These are phyloP conservation scores for Paratilapia polleni DNA, from an alignment of 2,113 vertebrate genomes.

Conservation along the genomic window DNA sequence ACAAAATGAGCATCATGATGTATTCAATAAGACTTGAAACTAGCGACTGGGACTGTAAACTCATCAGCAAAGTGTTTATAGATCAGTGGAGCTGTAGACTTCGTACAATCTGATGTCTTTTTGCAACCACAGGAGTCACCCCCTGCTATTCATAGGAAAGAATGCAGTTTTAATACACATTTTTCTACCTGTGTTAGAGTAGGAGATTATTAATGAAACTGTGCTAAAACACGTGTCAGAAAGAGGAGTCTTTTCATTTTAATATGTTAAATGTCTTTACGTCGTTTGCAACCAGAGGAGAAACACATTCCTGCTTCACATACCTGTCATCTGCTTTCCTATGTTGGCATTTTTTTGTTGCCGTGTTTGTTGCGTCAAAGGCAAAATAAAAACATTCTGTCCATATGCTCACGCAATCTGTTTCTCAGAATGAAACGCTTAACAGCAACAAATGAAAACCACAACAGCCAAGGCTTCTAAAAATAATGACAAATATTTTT, in stretches of 20 bases:
- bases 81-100: background rate
- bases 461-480: slow-evolving; percentile 16
- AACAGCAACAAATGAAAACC: slow-evolving; percentile 1
- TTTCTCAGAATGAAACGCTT: background rate
- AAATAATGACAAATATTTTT: slow-evolving; percentile 25
- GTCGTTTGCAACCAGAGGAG: background rate
- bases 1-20: background rate
- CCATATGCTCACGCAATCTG: background rate
- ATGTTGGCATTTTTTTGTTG: background rate
- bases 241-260: background rate
- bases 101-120: background rate
- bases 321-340: background rate
- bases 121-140: background rate
- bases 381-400: background rate
- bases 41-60: background rate
- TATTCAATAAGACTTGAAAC: background rate
- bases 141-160: background rate
- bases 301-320: background rate
- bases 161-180: background rate
- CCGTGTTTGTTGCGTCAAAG: background rate
- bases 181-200: background rate
- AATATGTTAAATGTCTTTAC: background rate
- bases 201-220: background rate
- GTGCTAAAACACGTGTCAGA: background rate
- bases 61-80: background rate